Conservation (phyloP, 2,113 vertebrate species). For the Zosterops borbonicus region DNA sequence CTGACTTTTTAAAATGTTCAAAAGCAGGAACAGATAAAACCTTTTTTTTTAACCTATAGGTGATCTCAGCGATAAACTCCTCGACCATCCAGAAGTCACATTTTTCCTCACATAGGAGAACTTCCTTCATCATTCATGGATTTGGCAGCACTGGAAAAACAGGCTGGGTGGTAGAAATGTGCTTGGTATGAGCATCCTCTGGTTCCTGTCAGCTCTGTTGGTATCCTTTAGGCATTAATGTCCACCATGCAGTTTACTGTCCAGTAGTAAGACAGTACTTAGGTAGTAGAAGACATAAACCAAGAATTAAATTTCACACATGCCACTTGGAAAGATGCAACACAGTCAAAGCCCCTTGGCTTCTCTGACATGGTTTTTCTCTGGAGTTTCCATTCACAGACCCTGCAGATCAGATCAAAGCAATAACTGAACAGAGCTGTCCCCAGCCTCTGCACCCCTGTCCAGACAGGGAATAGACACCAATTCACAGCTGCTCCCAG, state of each 20-base stretch:
- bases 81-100: conserved; percentile 45
- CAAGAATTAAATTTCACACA: not conserved
- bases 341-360: not conserved
- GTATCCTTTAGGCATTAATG: not conserved
- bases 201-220: not conserved
- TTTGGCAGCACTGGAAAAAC: conserved; percentile 53
- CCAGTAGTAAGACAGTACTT: no score
- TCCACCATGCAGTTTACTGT: not conserved
- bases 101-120: not conserved
- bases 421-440: not conserved
- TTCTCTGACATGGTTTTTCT: not conserved
- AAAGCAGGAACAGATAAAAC: not conserved
- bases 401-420: not conserved
- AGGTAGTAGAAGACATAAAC: not conserved
- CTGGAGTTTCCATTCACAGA: not conserved
- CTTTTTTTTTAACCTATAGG: not conserved
- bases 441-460: accelerated
- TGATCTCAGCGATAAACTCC: conserved; percentile 23
- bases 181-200: conserved; percentile 47
- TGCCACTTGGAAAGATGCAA: not conserved
- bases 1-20: not conserved
- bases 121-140: conserved; percentile 58
- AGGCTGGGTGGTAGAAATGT: conserved; percentile 67
- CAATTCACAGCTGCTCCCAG: not conserved
- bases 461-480: not conserved